Percentiles rank a stretch among this genome's conserved stretches.
These are phyloP conservation scores for Taenaris catops DNA, from an alignment of 2,888 invertebrate genomes.

Conservation along the genomic window DNA sequence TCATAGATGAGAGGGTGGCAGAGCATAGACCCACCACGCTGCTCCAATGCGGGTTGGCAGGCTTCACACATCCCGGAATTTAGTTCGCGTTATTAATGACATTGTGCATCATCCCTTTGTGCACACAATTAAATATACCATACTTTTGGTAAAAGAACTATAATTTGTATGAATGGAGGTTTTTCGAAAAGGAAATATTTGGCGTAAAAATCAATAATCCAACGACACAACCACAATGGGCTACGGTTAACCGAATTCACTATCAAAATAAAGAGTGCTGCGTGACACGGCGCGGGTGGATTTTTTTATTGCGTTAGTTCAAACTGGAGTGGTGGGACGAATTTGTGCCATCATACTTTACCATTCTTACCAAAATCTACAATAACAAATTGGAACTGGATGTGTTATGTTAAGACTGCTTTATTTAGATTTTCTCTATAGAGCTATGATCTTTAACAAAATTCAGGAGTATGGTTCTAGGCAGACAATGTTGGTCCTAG, in stretches of 20 bases:
- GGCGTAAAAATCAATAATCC: conserved; percentile 79
- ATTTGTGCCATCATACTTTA: conserved; percentile 38
- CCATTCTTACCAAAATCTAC: conserved; percentile 6
- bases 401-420: no score
- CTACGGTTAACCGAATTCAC: conserved; percentile 67
- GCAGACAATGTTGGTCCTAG: no score
- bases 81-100: conserved; percentile 75
- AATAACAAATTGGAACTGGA: no score
- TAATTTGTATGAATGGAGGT: conserved; percentile 67
- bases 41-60: no score
- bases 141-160: conserved; percentile 63
- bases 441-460: no score
- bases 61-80: no score
- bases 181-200: conserved; percentile 68
- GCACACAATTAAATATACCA: conserved; percentile 55
- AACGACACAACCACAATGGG: conserved; percentile 59
- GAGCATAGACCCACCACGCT: no score
- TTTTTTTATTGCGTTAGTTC: conserved; percentile 57
- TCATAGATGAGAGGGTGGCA: no score
- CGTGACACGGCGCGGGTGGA: conserved; percentile 70
- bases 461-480: no score
- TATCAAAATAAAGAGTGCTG: conserved; percentile 70
- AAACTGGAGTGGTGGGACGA: conserved; percentile 47
- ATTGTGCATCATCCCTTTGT: conserved; percentile 59
- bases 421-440: no score